These are phyloP conservation scores for Dilophus febrilis DNA, from an alignment of 2,888 invertebrate species.

Conservation along the genomic window DNA sequence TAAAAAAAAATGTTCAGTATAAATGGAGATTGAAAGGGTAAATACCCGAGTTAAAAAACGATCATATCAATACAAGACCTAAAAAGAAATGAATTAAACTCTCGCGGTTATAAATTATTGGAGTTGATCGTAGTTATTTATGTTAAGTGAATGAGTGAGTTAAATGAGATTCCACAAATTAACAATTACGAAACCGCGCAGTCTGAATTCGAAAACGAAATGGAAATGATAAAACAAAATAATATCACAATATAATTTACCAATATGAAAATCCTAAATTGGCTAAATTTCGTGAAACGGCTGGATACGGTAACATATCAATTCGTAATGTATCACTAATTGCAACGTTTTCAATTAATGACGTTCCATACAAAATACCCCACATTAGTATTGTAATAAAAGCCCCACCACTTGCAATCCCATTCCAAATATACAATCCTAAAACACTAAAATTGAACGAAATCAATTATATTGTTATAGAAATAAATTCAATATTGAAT, in stretches of 20 bases:
- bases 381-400: constrained; percentile 25
- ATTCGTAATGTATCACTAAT: constrained; percentile 26
- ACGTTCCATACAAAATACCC: constrained; percentile 24
- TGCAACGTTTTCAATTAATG: constrained; percentile 24
- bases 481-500: not conserved
- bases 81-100: no score
- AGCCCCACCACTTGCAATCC: constrained; percentile 25
- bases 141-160: no score
- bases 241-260: constrained; percentile 15
- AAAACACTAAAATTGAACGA: constrained; percentile 16
- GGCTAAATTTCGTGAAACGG: constrained; percentile 20
- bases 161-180: no score
- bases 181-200: no score
- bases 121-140: no score
- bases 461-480: not conserved
- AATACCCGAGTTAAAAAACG: no score
- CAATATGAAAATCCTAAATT: constrained; percentile 32
- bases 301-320: constrained; percentile 11
- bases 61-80: no score
- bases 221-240: no score
- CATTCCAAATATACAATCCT: constrained; percentile 44
- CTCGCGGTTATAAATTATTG: no score
- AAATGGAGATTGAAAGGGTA: no score
- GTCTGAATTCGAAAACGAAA: no score
- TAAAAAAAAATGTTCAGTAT: no score